Evolutionary conservation across 53 echinoderm and acorn worm species (phyloP), one percentile per base, ranked within the genome.

Genomic region (Echinarachnius parma): DNA sequence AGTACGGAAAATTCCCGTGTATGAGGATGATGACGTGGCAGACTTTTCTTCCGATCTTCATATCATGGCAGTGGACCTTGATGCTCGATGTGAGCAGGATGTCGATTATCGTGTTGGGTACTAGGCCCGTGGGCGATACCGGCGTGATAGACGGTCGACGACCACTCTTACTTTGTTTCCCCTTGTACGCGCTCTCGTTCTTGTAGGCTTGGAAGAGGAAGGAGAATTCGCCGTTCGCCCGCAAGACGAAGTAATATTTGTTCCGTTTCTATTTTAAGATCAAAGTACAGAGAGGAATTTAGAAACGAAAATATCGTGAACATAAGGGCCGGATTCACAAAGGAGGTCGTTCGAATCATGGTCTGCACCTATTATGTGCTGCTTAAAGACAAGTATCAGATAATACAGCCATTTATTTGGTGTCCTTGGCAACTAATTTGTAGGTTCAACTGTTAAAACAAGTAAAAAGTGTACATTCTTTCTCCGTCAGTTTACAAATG

Each of bases 21-120:
- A 68, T 20, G 32, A 68, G 49, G 20, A 68, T 50, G 21, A 68
- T 30, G 50, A 68, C 68, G 53, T 68, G 68, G 30, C 34, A 50
- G 0, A 13, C 36, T 4, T 68, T 49, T 31, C 53, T 18, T 26
- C 66, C 68, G 21, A 68, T 68, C 68, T 28, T 49, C 68, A 68
- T 68, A 34, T 68, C 68, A 49, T 50, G 31, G n/a, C 68, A 68
- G 34, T 68, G 68, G 36, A 68, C 52, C 34, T 53, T 68, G 68
- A 68, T 52, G 15, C 9, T 9, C 46, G 65, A 65, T 46, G 65
- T 65, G 28, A 65, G 47, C 23, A 65, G 27, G 28, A 27, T 14
- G 0, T 36, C 18, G 4, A 28, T 45, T 4, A 46, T 18, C 18
- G 18, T 25, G 31, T 22, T 23, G 3, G 68, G 19, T 9, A 28